These are phyloP conservation scores for Mycetomoellerius zeteki DNA, from an alignment of 1,140 invertebrate species.

Conservation along the genomic window DNA sequence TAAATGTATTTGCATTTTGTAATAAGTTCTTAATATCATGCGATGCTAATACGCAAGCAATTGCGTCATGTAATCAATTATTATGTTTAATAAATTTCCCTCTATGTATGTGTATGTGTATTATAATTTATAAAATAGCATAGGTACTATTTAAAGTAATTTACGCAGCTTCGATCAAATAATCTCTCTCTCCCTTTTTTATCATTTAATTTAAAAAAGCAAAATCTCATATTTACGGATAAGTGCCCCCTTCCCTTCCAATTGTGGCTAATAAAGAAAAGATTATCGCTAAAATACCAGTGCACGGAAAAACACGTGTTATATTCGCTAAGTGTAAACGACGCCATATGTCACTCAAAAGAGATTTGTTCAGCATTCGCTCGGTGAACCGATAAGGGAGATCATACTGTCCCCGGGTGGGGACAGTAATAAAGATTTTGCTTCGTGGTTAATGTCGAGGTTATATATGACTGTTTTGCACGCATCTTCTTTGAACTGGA, in stretches of 20 bases:
- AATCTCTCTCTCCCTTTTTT: not conserved
- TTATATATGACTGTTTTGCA: constrained; percentile 21
- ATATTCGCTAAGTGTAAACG: constrained; percentile 57
- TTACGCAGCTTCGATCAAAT: not conserved
- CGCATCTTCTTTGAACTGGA: not conserved
- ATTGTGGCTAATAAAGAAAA: not conserved
- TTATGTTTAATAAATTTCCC: not conserved
- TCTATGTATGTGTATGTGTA: too few relatives aligned
- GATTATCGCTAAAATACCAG: constrained; percentile 30
- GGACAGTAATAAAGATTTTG: constrained; percentile 28
- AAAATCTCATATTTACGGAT: constrained; percentile 10
- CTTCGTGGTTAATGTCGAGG: constrained; percentile 76
- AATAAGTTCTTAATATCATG: not conserved
- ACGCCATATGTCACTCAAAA: constrained; percentile 39
- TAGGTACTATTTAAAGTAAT: not conserved
- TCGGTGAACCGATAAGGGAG: constrained; percentile 75
- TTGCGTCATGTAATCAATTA: not conserved
- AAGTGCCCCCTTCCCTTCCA: not conserved
- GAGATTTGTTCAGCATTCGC: constrained; percentile 35
- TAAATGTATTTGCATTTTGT: not conserved
- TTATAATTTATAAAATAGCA: not conserved
- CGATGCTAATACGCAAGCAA: not conserved
- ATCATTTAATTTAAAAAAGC: not conserved
- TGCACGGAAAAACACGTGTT: constrained; percentile 25
- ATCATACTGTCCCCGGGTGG: constrained; percentile 77